Evolutionary conservation across 1,140 invertebrate species (phyloP), one percentile per base, ranked within the genome.

Genomic region (Phymastichus coffea): DNA sequence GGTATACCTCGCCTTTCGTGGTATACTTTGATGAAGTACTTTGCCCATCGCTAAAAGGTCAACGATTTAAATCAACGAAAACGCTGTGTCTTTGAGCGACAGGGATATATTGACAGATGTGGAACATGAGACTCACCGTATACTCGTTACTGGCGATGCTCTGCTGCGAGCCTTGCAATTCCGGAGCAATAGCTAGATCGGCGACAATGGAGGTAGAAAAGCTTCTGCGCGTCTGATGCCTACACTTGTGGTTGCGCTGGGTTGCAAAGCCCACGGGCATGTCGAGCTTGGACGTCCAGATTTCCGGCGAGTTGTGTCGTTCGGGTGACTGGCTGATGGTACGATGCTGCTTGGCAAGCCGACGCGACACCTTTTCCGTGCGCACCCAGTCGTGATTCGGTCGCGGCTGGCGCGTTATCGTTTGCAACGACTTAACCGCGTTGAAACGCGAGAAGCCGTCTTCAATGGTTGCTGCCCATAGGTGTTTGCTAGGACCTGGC

Each of bases 381-480:
- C 67, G 70, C 8, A 74, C 70, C 73, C 73, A 75, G 22, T 75
- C 73, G 63, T 73, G 73, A 56, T 74, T 75, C 0, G 73, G 73
- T 23, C 73, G 59, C 0, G 73, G 73, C 26, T 75, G 73, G 1
- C 73, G 61, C 0, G 73, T 72, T 41, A 75, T 71, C 7, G 70
- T 72, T 26, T 69, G 65, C 14, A 72, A 56, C 0, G 71, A 73
- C 30, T 72, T 72, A 53, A 73, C 66, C 1, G 70, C 66, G 48
- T 71, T 71, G 55, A 71, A 74, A 2, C 69, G 57, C 12, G 71
- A 68, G 52, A 71, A 71, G 3, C 68, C 70, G 7, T 71, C 71
- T n/a, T 67, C 70, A 67, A 71, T 72, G 4, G 70, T 63, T 1
- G 63, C 62, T 0, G 69, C 66, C 73, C 73, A 73, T 1, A 75